These are phyloP conservation scores for Tuberolachnus salignus DNA, from an alignment of 2,888 invertebrate species.

Conservation along the genomic window DNA sequence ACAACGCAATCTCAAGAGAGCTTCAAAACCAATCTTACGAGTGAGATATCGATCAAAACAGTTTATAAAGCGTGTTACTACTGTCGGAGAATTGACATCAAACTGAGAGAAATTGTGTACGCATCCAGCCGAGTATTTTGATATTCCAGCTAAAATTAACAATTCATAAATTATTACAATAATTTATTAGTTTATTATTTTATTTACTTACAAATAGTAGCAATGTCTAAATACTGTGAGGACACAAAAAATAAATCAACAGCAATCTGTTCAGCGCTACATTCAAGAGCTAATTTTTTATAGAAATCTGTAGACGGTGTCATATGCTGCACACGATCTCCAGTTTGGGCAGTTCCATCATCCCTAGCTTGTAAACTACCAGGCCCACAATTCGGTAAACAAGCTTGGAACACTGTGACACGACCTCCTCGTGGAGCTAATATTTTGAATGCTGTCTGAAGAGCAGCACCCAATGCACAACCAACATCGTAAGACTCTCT, in stretches of 20 bases:
- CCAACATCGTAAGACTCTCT: constrained; percentile 73
- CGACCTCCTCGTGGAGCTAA: constrained; percentile 93
- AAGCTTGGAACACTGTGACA: constrained; percentile 91
- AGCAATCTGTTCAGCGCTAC: constrained; percentile 93
- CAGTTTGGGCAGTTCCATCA: constrained; percentile 81
- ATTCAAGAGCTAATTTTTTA: constrained; percentile 93
- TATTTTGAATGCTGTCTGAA: constrained; percentile 89
- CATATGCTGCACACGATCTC: constrained; percentile 82
- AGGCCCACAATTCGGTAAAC: constrained; percentile 85
- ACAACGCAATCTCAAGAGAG: constrained; percentile 96
- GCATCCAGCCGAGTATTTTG: constrained; percentile 93
- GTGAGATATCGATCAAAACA: constrained; percentile 87
- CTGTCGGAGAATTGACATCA: constrained; percentile 72
- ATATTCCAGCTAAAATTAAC: constrained; percentile 75
- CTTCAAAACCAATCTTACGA: constrained; percentile 97
- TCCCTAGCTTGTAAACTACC: constrained; percentile 86
- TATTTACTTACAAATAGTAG: constrained; percentile 79
- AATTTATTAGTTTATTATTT: constrained; percentile 15
- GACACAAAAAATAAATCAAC: constrained; percentile 94
- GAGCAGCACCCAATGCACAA: constrained; percentile 88
- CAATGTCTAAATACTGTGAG: constrained; percentile 91
- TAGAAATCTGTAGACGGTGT: constrained; percentile 98
- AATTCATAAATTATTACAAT: constrained; percentile 33
- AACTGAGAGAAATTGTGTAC: constrained; percentile 92
- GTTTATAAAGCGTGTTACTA: constrained; percentile 76